A percentile compares a stretch with the other conserved stretches of the same genome.
Evolutionary conservation across 2,113 vertebrate species (phyloP).

Genomic region (Archilochus colubris): DNA sequence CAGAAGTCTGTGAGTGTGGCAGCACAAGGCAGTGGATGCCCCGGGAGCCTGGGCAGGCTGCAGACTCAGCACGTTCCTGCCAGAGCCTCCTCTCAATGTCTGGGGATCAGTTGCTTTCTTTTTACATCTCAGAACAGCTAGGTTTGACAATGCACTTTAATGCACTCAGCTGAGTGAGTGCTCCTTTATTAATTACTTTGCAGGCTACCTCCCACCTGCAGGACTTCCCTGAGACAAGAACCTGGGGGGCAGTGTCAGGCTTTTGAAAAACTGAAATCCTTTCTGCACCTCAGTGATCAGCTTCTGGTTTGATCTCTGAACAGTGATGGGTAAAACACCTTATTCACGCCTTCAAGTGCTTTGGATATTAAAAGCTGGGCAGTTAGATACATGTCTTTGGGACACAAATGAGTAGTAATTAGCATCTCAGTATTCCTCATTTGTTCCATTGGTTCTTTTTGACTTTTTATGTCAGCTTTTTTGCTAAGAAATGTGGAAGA

Average conservation of each 20-base stretch:
- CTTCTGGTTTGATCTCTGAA: neutral
- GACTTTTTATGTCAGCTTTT: neutral
- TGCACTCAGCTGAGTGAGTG: neutral
- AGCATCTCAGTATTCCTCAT: neutral
- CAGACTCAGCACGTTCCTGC: neutral
- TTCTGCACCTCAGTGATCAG: neutral
- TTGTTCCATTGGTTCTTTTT: neutral
- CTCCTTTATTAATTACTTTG: neutral
- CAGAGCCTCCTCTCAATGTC: neutral
- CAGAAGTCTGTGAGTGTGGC: neutral
- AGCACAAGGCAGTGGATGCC: neutral
- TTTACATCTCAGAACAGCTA: neutral
- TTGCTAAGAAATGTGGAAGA: neutral
- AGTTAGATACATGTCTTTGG: neutral
- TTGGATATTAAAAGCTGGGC: neutral
- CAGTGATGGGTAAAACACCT: neutral
- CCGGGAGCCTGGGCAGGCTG: too few relatives aligned
- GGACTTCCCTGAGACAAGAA: neutral
- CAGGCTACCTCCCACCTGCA: conserved; percentile 1
- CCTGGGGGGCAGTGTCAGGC: neutral
- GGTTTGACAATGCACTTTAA: neutral
- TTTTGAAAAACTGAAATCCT: neutral
- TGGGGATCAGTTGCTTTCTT: neutral
- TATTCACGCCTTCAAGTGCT: neutral
- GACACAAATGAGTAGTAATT: neutral